Conservation (phyloP, 2,797 vertebrate species). For the Helarctos malayanus region DNA sequence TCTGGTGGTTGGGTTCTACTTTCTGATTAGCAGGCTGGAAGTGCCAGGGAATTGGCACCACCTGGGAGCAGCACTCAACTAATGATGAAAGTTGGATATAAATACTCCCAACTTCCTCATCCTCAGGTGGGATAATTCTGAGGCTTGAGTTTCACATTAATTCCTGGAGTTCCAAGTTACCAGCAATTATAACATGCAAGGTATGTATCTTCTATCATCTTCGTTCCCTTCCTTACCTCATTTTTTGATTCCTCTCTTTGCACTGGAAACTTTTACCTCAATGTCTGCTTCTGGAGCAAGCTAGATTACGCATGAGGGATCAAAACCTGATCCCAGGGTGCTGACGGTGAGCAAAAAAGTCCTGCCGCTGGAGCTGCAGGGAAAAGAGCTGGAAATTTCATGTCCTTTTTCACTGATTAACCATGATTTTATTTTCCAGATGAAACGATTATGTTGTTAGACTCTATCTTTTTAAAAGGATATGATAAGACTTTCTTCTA, state of each 20-base stretch:
- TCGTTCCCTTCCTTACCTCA: background rate
- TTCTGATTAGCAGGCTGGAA: background rate
- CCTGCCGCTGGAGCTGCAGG: background rate
- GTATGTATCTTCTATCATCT: background rate
- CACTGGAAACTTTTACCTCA: background rate
- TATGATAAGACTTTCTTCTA: background rate
- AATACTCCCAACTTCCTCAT: background rate
- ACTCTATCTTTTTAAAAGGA: background rate
- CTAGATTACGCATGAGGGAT: background rate
- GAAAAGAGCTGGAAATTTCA: background rate
- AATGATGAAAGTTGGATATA: background rate
- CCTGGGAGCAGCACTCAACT: background rate
- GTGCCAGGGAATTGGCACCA: background rate
- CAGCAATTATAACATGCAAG: background rate
- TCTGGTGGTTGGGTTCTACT: background rate
- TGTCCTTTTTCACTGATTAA: background rate
- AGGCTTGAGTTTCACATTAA: background rate
- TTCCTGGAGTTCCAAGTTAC: background rate
- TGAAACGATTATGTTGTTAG: background rate
- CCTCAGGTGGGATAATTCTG: background rate
- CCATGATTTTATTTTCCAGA: conserved; percentile 17
- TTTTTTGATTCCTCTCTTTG: background rate
- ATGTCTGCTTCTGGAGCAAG: background rate
- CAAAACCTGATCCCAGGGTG: background rate
- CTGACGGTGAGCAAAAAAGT: background rate